phyloP scores from a whole-genome alignment of 2,888 invertebrate genomes.

The Cremastinae sp. region DNA sequence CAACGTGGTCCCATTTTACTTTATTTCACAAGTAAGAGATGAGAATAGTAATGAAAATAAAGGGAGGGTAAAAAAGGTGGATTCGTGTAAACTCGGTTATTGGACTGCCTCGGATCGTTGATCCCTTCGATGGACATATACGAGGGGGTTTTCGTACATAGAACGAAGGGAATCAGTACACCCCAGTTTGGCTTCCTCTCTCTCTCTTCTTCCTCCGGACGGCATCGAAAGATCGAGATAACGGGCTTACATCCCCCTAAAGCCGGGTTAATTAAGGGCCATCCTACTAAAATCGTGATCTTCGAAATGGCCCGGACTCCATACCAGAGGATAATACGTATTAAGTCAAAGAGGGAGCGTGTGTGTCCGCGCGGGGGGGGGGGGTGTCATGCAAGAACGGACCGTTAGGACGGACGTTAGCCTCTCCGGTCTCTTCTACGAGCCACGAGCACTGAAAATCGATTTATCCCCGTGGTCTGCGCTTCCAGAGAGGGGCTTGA shows the following conservation, averaged over 20 bases:
- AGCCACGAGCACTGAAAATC: constrained; percentile 51
- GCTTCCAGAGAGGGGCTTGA: constrained; percentile 41
- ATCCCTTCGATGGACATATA: neutral
- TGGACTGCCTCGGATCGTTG: neutral
- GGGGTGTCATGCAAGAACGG: constrained; percentile 44
- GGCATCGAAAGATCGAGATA: constrained; percentile 72
- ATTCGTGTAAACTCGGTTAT: too few relatives aligned
- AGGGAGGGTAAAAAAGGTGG: too few relatives aligned
- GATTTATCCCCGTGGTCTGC: constrained; percentile 59
- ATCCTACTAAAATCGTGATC: constrained; percentile 70
- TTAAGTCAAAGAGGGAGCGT: constrained; percentile 5
- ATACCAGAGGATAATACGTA: constrained; percentile 24
- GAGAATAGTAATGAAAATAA: too few relatives aligned
- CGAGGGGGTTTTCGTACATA: neutral
- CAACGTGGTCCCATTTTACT: too few relatives aligned
- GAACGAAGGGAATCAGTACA: constrained; percentile 7
- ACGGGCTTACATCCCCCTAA: constrained; percentile 70
- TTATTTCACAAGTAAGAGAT: too few relatives aligned
- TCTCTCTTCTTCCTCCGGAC: neutral
- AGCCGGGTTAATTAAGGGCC: constrained; percentile 75
- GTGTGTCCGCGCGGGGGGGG: constrained; percentile 10
- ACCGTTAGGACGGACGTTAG: constrained; percentile 50
- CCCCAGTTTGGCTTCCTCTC: constrained; percentile 2
- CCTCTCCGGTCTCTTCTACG: constrained; percentile 32
- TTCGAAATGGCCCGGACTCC: constrained; percentile 65